Evolutionary conservation across 2,797 vertebrate genomes (phyloP).

Genomic region (Brachyrhaphis roseni): DNA sequence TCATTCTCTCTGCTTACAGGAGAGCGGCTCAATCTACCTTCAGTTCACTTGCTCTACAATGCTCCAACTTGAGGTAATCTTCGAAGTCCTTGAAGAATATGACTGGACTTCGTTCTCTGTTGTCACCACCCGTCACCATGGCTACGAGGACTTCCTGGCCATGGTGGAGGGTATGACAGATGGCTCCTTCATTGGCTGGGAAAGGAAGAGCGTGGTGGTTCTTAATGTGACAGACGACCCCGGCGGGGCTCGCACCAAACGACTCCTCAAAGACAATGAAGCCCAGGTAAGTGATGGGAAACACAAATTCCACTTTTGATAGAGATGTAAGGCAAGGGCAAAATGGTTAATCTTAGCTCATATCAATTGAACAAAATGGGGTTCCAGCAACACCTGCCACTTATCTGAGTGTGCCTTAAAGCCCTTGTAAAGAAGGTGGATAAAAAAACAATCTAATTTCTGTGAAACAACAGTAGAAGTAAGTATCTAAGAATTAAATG

Average conservation of each 20-base stretch:
- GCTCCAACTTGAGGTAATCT: slow-evolving; percentile 93
- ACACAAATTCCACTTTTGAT: neutral
- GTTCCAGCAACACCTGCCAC: neutral
- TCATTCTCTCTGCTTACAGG: slow-evolving; percentile 69
- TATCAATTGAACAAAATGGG: neutral
- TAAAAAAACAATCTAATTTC: neutral
- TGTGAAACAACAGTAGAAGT: neutral
- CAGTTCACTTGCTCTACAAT: slow-evolving; percentile 92
- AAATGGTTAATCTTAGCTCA: neutral
- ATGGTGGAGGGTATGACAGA: slow-evolving; percentile 95
- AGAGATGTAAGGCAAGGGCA: neutral
- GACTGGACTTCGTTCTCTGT: slow-evolving; percentile 95
- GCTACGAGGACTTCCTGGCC: slow-evolving; percentile 92
- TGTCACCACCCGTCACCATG: slow-evolving; percentile 91
- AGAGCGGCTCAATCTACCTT: slow-evolving; percentile 93
- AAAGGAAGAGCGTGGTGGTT: slow-evolving; percentile 88
- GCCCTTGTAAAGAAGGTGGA: neutral
- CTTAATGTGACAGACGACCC: slow-evolving; percentile 89
- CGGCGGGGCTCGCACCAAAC: slow-evolving; percentile 79
- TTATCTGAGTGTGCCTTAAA: neutral
- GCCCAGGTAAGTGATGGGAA: slow-evolving; percentile 80
- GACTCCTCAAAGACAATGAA: slow-evolving; percentile 89
- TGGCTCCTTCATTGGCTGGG: slow-evolving; percentile 95
- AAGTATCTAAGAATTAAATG: neutral
- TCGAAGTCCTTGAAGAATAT: slow-evolving; percentile 95